Evolutionary conservation across 2,888 invertebrate genomes (phyloP).

Genomic region (Sinohyriopsis cumingii): DNA sequence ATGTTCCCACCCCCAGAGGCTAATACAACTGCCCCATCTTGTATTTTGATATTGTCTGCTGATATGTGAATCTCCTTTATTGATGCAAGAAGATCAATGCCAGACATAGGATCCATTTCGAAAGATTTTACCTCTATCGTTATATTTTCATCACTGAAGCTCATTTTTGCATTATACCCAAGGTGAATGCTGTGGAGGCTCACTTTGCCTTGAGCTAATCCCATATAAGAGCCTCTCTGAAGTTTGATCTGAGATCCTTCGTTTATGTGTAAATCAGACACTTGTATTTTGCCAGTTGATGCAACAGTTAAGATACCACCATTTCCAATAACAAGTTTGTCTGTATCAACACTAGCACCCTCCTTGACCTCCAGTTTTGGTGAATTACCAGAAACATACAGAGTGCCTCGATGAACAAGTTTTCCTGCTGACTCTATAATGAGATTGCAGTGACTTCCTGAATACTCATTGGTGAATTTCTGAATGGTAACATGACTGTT

Average conservation of each 20-base stretch:
- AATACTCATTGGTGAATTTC: too few species aligned
- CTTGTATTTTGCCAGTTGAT: conserved; percentile 22
- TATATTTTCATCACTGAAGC: too few species aligned
- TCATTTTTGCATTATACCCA: too few species aligned
- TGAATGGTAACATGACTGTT: too few species aligned
- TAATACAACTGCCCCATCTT: conserved; percentile 27
- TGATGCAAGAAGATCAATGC: conserved; percentile 5
- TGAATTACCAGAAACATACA: conserved; percentile 32
- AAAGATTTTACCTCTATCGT: conserved; percentile 13
- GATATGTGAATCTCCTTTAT: conserved; percentile 15
- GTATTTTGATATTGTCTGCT: conserved; percentile 20
- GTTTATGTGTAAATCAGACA: conserved; percentile 21
- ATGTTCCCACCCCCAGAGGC: conserved; percentile 30
- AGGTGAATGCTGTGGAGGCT: background rate
- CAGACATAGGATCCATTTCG: conserved; percentile 23
- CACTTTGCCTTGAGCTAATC: too few species aligned
- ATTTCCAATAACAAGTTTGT: conserved; percentile 29
- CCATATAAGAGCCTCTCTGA: too few species aligned
- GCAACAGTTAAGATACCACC: conserved; percentile 28
- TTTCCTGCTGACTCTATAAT: conserved; percentile 12
- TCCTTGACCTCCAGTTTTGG: conserved; percentile 27
- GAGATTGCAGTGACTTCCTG: conserved; percentile 22
- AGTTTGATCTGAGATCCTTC: conserved; percentile 23
- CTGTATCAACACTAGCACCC: conserved; percentile 24
- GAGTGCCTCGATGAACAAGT: conserved; percentile 13